These are phyloP conservation scores for Latrodectus elegans DNA, from an alignment of 2,888 invertebrate genomes.

Conservation along the genomic window DNA sequence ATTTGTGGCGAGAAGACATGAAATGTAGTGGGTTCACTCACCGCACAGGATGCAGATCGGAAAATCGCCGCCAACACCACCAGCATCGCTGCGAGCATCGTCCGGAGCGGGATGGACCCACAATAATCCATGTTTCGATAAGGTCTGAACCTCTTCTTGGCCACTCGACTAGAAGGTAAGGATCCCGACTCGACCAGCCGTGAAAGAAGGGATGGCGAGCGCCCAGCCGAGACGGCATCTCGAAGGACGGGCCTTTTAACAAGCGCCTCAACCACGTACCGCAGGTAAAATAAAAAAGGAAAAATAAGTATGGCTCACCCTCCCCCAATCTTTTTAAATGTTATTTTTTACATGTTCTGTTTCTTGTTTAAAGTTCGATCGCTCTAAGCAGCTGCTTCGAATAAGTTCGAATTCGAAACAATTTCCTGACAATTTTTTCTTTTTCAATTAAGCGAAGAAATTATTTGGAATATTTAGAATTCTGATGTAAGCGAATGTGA, in stretches of 20 bases:
- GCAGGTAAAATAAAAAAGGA: no score
- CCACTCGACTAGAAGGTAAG: not conserved
- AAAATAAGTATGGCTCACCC: no score
- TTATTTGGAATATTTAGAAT: no score
- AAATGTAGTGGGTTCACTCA: not conserved
- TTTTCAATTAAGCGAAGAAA: no score
- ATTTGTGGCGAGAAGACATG: no score
- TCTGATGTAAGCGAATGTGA: no score
- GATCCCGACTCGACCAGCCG: conserved; percentile 29
- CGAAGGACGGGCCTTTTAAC: conserved; percentile 42
- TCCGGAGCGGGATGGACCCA: conserved; percentile 1
- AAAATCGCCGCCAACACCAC: not conserved
- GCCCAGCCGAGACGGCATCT: conserved; percentile 53
- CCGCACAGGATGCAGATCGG: conserved; percentile 1
- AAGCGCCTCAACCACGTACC: conserved; percentile 8
- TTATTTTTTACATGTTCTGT: no score
- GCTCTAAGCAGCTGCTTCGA: no score
- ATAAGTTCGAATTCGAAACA: no score
- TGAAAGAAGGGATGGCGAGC: conserved; percentile 36
- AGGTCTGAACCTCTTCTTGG: conserved; percentile 2
- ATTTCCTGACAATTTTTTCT: no score
- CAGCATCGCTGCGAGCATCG: not conserved
- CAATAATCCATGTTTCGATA: not conserved
- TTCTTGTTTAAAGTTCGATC: no score
- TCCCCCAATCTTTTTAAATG: no score